Evolutionary conservation across 2,113 vertebrate species (phyloP).

Genomic region (Circaetus cinerascens): DNA sequence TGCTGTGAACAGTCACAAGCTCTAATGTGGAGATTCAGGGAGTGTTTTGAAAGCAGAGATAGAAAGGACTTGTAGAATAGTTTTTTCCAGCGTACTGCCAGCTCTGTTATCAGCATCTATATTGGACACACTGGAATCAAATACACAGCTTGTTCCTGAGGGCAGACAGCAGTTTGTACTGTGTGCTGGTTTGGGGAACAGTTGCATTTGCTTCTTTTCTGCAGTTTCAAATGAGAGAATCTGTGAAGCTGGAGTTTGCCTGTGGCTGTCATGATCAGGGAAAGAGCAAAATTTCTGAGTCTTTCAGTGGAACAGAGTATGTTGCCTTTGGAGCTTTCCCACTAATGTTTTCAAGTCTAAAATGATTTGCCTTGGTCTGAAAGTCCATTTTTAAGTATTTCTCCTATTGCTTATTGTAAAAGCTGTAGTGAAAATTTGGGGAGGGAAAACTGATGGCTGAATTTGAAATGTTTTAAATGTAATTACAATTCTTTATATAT

Average conservation of each 20-base stretch:
- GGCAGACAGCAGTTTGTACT: background rate
- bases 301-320: background rate
- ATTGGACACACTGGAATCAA: background rate
- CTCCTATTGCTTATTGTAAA: background rate
- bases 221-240: background rate
- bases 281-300: background rate
- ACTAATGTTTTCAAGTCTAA: background rate
- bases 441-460: background rate
- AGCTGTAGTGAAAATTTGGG: background rate
- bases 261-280: accelerated
- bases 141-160: background rate
- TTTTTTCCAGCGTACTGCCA: background rate
- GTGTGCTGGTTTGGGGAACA: background rate
- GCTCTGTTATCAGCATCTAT: background rate
- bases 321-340: background rate
- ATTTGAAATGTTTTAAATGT: background rate
- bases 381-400: background rate
- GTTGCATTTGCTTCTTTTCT: background rate
- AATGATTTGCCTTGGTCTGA: background rate
- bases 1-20: background rate
- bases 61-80: background rate
- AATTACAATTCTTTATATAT: background rate
- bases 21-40: background rate
- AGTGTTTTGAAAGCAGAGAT: background rate
- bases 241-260: background rate